Base-by-base conservation (phyloP, 2,797 vertebrate species). In the Bradypus variegatus region DNA sequence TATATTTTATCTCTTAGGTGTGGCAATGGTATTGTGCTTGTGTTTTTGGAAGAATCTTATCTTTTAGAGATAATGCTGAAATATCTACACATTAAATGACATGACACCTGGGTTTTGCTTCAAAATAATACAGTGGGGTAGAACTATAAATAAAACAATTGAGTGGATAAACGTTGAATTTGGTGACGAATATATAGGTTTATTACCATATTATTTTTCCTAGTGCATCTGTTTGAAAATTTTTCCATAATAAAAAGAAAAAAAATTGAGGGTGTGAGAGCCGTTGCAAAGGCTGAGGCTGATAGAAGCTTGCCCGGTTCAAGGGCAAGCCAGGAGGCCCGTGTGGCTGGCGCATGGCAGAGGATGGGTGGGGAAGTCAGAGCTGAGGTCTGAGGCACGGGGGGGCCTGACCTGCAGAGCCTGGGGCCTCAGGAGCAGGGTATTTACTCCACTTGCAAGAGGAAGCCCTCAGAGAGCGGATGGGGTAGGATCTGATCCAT, bases 341-440 rank as follows among this genome's bases (percentile, higher is more conserved):
- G 21, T 21, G 19, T 0, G 0, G 25, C 50, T 53, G 50, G 58
- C 69, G 27, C 10, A 2, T 1, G 29, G 36, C 3, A 1, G 18
- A 23, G 10, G 1, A 10, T 2, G 23, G 5, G 13, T 2, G 18
- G 33, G 14, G n/a, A 50, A 3, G 25, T 7, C 64, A 36, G 29
- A 18, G 18, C 18, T 25, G 14, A 75, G 45, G 23, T 67, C 83
- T 78, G 73, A 70, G 76, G 41, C 41, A 27, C 41, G 27, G 50
- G 25, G 75, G 12, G 67, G 15, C 8, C 38, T 38, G 31, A 29
- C 69, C 12, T 1, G 1, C 67, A 69, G 75, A 69, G 67, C 31
- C 19, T 0, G 2, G 75, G 53, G 19, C 21, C 9, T 1, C 11
- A 0, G 0, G 45, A 48, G 3, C n/a, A 58, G 2, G 33, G 12